These are phyloP conservation scores for Ichneumon xanthorius DNA, from an alignment of 2,888 invertebrate genomes.

Conservation along the genomic window DNA sequence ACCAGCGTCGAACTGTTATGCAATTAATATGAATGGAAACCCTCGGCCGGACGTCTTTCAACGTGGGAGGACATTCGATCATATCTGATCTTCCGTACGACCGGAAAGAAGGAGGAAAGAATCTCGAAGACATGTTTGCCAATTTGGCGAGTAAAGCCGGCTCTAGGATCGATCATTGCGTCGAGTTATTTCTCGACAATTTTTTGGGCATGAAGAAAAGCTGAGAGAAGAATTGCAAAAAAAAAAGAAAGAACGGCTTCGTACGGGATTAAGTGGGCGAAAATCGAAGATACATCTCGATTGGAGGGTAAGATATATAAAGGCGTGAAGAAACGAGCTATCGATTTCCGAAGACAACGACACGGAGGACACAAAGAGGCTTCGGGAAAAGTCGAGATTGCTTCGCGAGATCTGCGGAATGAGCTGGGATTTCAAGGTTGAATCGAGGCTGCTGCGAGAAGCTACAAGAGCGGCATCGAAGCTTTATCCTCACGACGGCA, in stretches of 20 bases:
- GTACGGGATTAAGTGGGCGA: too few species aligned
- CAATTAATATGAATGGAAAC: background rate
- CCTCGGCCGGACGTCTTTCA: background rate
- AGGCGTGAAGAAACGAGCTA: conserved; percentile 7
- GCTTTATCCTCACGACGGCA: background rate
- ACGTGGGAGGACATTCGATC: background rate
- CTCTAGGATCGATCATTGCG: conserved; percentile 28
- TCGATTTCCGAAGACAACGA: conserved; percentile 20
- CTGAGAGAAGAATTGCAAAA: background rate
- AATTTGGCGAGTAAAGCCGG: conserved; percentile 14
- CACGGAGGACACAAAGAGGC: background rate
- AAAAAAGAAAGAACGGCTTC: background rate
- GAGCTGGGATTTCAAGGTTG: conserved; percentile 63
- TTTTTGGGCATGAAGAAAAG: conserved; percentile 50
- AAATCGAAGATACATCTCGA: background rate
- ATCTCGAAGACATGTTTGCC: conserved; percentile 40
- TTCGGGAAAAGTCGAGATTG: conserved; percentile 29
- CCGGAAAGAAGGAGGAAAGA: background rate
- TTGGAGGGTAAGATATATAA: background rate
- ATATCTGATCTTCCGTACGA: background rate
- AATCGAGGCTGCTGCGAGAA: conserved; percentile 27
- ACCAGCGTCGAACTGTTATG: background rate
- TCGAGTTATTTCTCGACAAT: conserved; percentile 38
- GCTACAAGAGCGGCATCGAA: conserved; percentile 22
- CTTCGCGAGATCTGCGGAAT: conserved; percentile 50